Evolutionary conservation across 2,797 vertebrate genomes (phyloP).

Genomic region (Pyrocephalus nanus): DNA sequence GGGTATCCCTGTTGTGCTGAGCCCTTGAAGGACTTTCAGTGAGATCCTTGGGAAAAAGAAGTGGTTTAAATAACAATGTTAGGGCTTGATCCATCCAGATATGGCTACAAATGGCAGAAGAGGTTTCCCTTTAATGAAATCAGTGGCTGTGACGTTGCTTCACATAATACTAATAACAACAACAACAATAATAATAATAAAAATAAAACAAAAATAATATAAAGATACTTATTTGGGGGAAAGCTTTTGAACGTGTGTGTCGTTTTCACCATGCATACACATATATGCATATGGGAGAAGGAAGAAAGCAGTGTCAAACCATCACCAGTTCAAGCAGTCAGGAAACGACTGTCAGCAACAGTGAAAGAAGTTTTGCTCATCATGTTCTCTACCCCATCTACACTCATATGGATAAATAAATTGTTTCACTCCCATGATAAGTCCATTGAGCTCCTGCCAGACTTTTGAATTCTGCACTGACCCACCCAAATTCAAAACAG

Average conservation of each 20-base stretch:
- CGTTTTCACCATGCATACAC: not conserved
- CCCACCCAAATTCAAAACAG: slow-evolving; percentile 21
- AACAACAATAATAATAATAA: not conserved
- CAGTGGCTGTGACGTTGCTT: not conserved
- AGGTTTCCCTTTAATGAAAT: not conserved
- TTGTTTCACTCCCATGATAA: slow-evolving; percentile 16
- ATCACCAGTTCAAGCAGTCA: not conserved
- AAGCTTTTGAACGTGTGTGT: not conserved
- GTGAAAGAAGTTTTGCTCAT: slow-evolving; percentile 8
- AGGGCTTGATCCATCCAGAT: not conserved
- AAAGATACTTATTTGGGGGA: not conserved
- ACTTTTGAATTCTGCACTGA: slow-evolving; percentile 23
- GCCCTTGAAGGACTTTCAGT: not conserved
- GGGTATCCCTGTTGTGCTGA: not conserved
- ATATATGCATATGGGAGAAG: not conserved
- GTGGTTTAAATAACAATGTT: not conserved
- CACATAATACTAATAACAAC: not conserved
- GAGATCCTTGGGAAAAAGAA: not conserved
- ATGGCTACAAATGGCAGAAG: not conserved
- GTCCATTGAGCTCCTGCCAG: slow-evolving; percentile 21
- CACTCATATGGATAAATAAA: slow-evolving; percentile 36
- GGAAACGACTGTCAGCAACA: slow-evolving; percentile 1
- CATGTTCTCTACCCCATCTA: slow-evolving; percentile 28
- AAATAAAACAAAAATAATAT: not conserved
- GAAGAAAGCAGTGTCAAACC: not conserved